A percentile compares a stretch with the other conserved stretches of the same genome.
phyloP scores from a whole-genome alignment of 2,797 vertebrate species.

The Silurus lanzhouensis region DNA sequence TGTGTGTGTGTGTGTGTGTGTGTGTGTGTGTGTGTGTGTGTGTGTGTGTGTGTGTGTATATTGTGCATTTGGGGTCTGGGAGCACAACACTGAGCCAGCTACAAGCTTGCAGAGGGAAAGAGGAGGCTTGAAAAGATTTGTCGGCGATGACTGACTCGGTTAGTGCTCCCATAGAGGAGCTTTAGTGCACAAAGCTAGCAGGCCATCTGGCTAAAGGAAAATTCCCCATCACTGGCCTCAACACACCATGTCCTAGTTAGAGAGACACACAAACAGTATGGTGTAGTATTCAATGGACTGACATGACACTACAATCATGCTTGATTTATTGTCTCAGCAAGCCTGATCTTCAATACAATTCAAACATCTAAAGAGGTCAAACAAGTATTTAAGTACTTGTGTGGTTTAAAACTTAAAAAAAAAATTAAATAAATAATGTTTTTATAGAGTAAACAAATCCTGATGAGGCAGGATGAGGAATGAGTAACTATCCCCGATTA shows the following conservation, averaged over 20 bases:
- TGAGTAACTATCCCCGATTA: background rate
- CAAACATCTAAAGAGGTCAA: background rate
- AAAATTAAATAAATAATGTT: background rate
- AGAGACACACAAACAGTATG: constrained; percentile 5
- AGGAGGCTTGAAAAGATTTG: constrained; percentile 27
- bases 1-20: background rate
- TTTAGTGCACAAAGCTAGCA: constrained; percentile 34
- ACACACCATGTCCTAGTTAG: constrained; percentile 22
- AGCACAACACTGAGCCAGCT: background rate
- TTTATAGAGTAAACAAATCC: background rate
- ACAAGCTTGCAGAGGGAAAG: background rate
- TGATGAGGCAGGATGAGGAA: background rate
- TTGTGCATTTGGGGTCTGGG: background rate
- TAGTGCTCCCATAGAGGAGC: constrained; percentile 26
- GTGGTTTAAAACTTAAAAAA: background rate
- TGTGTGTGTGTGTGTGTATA: background rate
- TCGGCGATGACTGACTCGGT: constrained; percentile 47
- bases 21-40: background rate
- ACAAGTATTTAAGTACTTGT: background rate
- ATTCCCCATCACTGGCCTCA: constrained; percentile 15
- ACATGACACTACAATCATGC: background rate
- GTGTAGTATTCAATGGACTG: background rate
- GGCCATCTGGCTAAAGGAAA: constrained; percentile 40
- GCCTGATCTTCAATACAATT: background rate
- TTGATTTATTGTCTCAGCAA: background rate